Evolutionary conservation across 1,140 invertebrate genomes (phyloP).

Genomic region (Aethina tumida): DNA sequence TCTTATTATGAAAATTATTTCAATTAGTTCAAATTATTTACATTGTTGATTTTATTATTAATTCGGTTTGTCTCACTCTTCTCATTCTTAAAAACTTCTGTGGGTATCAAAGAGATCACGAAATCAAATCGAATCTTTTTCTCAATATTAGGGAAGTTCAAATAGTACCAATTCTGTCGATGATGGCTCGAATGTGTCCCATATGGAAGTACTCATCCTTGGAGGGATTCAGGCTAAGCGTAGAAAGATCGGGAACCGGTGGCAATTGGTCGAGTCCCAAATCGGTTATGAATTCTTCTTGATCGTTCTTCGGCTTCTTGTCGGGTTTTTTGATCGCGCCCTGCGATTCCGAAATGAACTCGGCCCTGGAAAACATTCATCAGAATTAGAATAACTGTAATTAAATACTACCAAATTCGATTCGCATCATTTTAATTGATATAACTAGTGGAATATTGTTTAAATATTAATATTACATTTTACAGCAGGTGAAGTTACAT

Average conservation of each 20-base stretch:
- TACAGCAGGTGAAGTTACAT: no score
- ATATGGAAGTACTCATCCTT: conserved; percentile 63
- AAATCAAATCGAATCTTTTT: conserved; percentile 6
- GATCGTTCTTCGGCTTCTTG: conserved; percentile 6
- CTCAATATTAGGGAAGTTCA: background rate
- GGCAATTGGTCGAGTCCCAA: conserved; percentile 52
- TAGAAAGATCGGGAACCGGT: conserved; percentile 61
- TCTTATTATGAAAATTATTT: conserved; percentile 7
- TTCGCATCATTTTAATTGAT: no score
- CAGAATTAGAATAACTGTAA: no score
- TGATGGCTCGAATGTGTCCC: conserved; percentile 53
- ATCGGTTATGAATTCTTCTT: conserved; percentile 7
- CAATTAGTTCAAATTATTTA: conserved; percentile 1
- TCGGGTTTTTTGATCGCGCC: conserved; percentile 9
- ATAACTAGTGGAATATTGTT: no score
- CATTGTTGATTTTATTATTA: background rate
- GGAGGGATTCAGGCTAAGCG: conserved; percentile 62
- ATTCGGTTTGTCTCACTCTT: background rate
- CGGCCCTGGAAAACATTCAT: no score
- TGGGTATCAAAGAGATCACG: background rate
- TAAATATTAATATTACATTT: no score
- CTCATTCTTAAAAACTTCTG: background rate
- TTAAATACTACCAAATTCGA: no score
- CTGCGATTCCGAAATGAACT: no score
- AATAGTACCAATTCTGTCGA: conserved; percentile 56